phyloP scores from a whole-genome alignment of 92 coral and sea anemone species.

The Hydrozoanthus gracilis region DNA sequence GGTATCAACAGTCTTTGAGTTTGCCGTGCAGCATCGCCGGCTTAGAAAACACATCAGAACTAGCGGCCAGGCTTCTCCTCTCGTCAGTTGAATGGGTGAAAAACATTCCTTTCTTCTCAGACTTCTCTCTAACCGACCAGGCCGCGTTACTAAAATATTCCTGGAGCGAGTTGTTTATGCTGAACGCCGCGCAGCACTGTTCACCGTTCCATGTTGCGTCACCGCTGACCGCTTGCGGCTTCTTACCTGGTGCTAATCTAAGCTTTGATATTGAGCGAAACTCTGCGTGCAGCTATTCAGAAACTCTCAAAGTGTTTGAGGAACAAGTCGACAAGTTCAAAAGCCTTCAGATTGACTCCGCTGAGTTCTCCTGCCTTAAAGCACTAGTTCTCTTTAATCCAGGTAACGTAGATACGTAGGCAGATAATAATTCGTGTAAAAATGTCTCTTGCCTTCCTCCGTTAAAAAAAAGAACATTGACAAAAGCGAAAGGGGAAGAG shows the following conservation, averaged over 20 bases:
- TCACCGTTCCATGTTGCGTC: constrained; percentile 85
- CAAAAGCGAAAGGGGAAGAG: no score
- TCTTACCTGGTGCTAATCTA: constrained; percentile 51
- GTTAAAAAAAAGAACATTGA: not conserved
- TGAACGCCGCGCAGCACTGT: constrained; percentile 91
- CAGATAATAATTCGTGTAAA: no score
- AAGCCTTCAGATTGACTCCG: constrained; percentile 92
- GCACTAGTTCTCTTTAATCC: constrained; percentile 87
- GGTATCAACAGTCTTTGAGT: constrained; percentile 85
- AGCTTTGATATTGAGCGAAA: constrained; percentile 45
- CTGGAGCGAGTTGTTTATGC: constrained; percentile 91
- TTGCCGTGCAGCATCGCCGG: constrained; percentile 77
- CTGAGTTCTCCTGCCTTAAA: constrained; percentile 96
- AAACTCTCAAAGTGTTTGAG: constrained; percentile 67
- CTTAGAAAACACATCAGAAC: constrained; percentile 84
- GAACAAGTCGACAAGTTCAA: constrained; percentile 87
- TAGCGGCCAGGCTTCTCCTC: constrained; percentile 80
- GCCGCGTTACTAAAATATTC: constrained; percentile 75
- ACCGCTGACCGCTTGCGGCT: constrained; percentile 71
- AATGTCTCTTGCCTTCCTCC: not conserved
- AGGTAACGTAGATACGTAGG: constrained; percentile 25
- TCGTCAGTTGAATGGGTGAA: constrained; percentile 96
- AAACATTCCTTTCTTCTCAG: constrained; percentile 85
- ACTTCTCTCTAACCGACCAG: constrained; percentile 84
- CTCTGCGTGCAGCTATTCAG: constrained; percentile 54